phyloP scores from a whole-genome alignment of 2,113 vertebrate species.

The Phasianus colchicus region DNA sequence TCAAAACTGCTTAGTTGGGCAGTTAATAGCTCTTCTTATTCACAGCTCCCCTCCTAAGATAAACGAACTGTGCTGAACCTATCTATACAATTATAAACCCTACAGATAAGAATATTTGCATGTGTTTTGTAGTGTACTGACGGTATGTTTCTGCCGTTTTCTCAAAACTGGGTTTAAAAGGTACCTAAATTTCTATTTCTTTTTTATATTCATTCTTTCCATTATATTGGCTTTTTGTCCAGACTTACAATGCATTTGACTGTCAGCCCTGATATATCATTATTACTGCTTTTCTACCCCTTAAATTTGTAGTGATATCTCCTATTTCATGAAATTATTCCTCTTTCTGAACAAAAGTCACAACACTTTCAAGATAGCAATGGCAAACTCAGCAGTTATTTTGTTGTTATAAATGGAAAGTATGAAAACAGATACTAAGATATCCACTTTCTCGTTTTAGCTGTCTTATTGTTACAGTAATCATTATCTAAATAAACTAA shows the following conservation, averaged over 20 bases:
- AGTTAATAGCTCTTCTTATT: slow-evolving; percentile 45
- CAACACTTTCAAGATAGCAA: neutral
- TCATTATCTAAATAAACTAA: neutral
- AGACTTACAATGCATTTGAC: neutral
- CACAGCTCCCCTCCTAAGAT: slow-evolving; percentile 9
- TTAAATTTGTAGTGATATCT: neutral
- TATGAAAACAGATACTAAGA: neutral
- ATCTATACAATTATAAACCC: neutral
- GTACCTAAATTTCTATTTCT: neutral
- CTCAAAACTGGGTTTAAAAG: neutral
- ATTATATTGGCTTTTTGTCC: neutral
- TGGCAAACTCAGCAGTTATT: neutral
- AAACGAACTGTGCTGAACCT: slow-evolving; percentile 28
- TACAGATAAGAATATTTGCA: neutral
- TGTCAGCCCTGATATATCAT: neutral
- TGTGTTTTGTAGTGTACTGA: neutral
- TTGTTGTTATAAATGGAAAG: neutral
- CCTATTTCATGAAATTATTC: neutral
- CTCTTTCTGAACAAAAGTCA: neutral
- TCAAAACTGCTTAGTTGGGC: slow-evolving; percentile 47
- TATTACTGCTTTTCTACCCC: neutral
- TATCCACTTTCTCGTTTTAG: neutral
- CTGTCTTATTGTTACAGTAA: neutral
- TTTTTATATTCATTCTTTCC: neutral
- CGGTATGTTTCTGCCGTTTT: neutral